Evolutionary conservation across 1,140 invertebrate species (phyloP).

Genomic region (Euschistus heros): DNA sequence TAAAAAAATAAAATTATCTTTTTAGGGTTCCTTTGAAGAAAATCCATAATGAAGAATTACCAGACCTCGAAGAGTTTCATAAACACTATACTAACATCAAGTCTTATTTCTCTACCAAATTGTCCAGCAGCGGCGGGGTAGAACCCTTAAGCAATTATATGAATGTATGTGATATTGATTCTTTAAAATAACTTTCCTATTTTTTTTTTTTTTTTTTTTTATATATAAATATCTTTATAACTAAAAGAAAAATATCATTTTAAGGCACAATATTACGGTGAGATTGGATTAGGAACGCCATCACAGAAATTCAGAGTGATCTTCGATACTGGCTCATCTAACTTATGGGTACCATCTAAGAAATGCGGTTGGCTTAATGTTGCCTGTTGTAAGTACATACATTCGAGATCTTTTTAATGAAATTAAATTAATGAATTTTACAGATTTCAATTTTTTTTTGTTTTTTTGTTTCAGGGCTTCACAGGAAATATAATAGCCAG

Average conservation of each 20-base stretch:
- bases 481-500: conserved; percentile 25
- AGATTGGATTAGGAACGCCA: conserved; percentile 84
- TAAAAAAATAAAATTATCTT: too few relatives aligned
- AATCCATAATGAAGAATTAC: too few relatives aligned
- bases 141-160: conserved; percentile 20
- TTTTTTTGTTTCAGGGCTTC: conserved; percentile 25
- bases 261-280: conserved; percentile 95
- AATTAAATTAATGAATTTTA: too few relatives aligned
- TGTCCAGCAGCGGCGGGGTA: not conserved
- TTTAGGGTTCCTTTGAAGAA: too few relatives aligned
- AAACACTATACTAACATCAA: too few relatives aligned
- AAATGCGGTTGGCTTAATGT: conserved; percentile 86
- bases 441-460: too few relatives aligned
- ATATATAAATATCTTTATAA: not conserved
- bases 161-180: conserved; percentile 10
- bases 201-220: too few relatives aligned
- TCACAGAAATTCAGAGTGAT: conserved; percentile 89
- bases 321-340: conserved; percentile 97
- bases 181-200: not conserved
- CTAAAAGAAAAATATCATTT: conserved; percentile 29
- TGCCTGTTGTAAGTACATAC: conserved; percentile 71
- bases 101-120: too few relatives aligned
- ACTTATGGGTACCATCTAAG: conserved; percentile 96
- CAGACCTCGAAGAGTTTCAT: too few relatives aligned
- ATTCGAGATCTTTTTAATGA: too few relatives aligned